Evolutionary conservation across 2,797 vertebrate genomes (phyloP).

Genomic region (Pelobates cultripes): DNA sequence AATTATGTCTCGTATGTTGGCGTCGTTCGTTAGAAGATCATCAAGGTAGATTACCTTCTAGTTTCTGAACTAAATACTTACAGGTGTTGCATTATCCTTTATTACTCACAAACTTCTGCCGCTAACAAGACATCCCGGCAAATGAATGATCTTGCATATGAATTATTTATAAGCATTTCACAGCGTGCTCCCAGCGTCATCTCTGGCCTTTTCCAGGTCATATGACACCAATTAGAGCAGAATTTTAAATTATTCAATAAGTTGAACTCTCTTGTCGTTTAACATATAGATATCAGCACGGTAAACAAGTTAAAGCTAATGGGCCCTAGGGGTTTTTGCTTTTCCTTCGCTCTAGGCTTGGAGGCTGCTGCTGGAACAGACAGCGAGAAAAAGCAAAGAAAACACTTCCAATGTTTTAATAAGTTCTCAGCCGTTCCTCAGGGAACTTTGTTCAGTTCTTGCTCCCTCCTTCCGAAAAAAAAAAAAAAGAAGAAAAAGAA

Average conservation of each 20-base stretch:
- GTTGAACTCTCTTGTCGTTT: slow-evolving; percentile 81
- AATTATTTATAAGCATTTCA: slow-evolving; percentile 81
- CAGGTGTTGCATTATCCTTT: slow-evolving; percentile 80
- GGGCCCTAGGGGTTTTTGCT: slow-evolving; percentile 74
- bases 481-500: slow-evolving; percentile 53
- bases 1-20: slow-evolving; percentile 74
- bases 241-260: slow-evolving; percentile 86
- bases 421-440: slow-evolving; percentile 71
- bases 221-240: slow-evolving; percentile 82
- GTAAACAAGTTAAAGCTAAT: slow-evolving; percentile 84
- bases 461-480: slow-evolving; percentile 71
- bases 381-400: slow-evolving; percentile 61
- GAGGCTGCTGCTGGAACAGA: slow-evolving; percentile 59
- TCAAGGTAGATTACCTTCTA: slow-evolving; percentile 80
- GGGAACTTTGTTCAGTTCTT: slow-evolving; percentile 67
- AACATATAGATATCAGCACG: slow-evolving; percentile 82
- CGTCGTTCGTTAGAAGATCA: slow-evolving; percentile 76
- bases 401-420: slow-evolving; percentile 73
- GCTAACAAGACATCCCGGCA: slow-evolving; percentile 75
- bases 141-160: slow-evolving; percentile 78
- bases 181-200: slow-evolving; percentile 77
- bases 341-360: slow-evolving; percentile 60
- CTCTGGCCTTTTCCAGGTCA: slow-evolving; percentile 80
- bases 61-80: slow-evolving; percentile 79
- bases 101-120: slow-evolving; percentile 78